Evolutionary conservation across 1,140 invertebrate species (phyloP).

Genomic region (Lineus longissimus): DNA sequence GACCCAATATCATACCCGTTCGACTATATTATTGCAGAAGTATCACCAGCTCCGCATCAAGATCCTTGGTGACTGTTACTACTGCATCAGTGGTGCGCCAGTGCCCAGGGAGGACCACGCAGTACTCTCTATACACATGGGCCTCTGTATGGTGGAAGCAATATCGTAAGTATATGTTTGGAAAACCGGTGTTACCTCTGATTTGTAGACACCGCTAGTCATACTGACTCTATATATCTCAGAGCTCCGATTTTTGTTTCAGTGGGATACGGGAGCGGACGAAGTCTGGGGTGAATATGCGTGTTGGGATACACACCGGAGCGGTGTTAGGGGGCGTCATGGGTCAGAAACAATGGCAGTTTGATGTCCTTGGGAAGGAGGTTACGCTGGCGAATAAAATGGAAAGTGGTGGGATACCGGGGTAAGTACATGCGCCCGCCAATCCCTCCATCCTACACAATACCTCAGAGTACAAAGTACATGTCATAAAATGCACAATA

Average conservation of each 20-base stretch:
- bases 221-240: too few species aligned
- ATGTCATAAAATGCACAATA: too few species aligned
- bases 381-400: slow-evolving; percentile 89
- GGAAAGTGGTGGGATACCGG: slow-evolving; percentile 84
- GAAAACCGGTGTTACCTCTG: background rate
- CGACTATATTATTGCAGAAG: slow-evolving; percentile 61
- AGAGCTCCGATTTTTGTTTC: too few species aligned
- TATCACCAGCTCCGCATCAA: slow-evolving; percentile 92
- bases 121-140: slow-evolving; percentile 91
- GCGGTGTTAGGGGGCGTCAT: slow-evolving; percentile 83
- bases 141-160: slow-evolving; percentile 91
- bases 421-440: slow-evolving; percentile 43
- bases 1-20: too few species aligned
- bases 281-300: slow-evolving; percentile 69
- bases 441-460: too few species aligned
- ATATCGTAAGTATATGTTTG: slow-evolving; percentile 73
- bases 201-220: too few species aligned
- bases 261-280: slow-evolving; percentile 23
- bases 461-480: too few species aligned
- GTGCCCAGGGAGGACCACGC: slow-evolving; percentile 85
- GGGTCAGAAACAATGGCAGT: slow-evolving; percentile 90
- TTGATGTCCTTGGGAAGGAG: slow-evolving; percentile 91
- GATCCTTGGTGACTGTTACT: slow-evolving; percentile 93
- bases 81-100: slow-evolving; percentile 85
- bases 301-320: slow-evolving; percentile 91